These are phyloP conservation scores for Mimumesa dahlbomi DNA, from an alignment of 2,888 invertebrate genomes.

Conservation along the genomic window DNA sequence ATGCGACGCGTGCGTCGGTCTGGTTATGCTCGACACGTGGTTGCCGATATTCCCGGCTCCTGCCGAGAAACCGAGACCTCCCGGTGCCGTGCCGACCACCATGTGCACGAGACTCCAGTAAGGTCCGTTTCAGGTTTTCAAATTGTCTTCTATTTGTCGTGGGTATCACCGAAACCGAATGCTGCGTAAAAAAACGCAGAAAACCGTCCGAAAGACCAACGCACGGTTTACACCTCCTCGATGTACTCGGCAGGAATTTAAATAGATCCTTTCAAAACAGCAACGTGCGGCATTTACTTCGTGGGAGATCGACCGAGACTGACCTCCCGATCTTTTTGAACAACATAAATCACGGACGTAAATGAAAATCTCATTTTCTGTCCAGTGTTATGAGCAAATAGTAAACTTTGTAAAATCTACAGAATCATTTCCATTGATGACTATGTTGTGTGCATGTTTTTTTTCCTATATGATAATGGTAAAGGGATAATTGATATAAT, in stretches of 20 bases:
- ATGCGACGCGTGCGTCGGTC: constrained; percentile 10
- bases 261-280: constrained; percentile 58
- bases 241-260: constrained; percentile 49
- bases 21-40: constrained; percentile 60
- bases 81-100: constrained; percentile 61
- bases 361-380: too few species aligned
- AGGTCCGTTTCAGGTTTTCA: constrained; percentile 47
- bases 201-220: constrained; percentile 61
- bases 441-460: too few species aligned
- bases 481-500: too few species aligned
- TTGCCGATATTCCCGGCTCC: constrained; percentile 61
- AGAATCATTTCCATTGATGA: too few species aligned
- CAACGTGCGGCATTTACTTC: constrained; percentile 36
- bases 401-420: too few species aligned
- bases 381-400: too few species aligned
- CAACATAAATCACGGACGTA: background rate
- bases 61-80: constrained; percentile 68
- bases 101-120: constrained; percentile 54
- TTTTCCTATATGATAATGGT: too few species aligned
- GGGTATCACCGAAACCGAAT: constrained; percentile 47
- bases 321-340: background rate
- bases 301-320: constrained; percentile 59
- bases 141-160: constrained; percentile 46
- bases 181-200: constrained; percentile 27
- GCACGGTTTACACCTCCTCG: constrained; percentile 67